phyloP scores from a whole-genome alignment of 2,888 invertebrate species.

The Ormyrus labotus region DNA sequence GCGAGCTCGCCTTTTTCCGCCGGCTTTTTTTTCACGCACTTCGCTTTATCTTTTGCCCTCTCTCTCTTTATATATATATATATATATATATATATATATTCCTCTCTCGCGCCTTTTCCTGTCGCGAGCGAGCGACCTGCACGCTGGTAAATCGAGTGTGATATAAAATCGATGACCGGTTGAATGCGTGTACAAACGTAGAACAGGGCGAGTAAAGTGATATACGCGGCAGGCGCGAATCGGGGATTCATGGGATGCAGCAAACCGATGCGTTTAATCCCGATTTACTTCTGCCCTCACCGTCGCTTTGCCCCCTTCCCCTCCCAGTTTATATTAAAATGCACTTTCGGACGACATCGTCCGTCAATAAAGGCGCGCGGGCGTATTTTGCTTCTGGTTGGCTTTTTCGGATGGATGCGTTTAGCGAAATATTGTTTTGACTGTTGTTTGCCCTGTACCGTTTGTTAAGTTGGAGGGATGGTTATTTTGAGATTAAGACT shows the following conservation, averaged over 20 bases:
- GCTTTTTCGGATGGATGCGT: background rate
- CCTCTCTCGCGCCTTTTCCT: background rate
- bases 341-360: constrained; percentile 1
- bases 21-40: background rate
- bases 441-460: no score
- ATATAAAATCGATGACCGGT: constrained; percentile 49
- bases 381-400: background rate
- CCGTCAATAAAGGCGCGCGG: background rate
- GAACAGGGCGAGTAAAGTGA: constrained; percentile 23
- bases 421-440: no score
- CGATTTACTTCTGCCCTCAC: constrained; percentile 35
- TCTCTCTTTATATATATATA: background rate
- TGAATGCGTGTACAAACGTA: constrained; percentile 42
- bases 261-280: constrained; percentile 48
- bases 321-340: constrained; percentile 5
- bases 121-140: background rate
- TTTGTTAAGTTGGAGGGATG: no score
- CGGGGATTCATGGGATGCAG: constrained; percentile 42
- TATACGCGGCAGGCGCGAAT: constrained; percentile 36
- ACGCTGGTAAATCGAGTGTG: constrained; percentile 51
- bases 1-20: background rate
- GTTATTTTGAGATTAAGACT: no score
- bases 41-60: background rate
- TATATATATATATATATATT: background rate
- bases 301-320: background rate